Evolutionary conservation across 2,113 vertebrate species (phyloP).

Genomic region (Martes martes): DNA sequence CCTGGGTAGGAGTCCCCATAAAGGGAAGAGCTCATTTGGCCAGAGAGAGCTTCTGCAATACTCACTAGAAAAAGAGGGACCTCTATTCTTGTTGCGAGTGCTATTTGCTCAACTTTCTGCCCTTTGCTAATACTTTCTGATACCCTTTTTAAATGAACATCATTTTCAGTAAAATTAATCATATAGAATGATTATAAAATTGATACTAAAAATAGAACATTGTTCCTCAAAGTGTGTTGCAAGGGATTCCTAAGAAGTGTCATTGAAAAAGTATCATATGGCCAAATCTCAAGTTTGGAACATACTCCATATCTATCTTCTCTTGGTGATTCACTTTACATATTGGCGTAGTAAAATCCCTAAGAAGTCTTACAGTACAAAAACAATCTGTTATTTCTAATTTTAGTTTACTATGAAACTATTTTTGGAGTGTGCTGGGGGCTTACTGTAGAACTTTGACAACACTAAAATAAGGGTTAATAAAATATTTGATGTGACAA

Average conservation of each 20-base stretch:
- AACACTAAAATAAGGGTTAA: not conserved
- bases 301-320: not conserved
- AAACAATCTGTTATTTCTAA: not conserved
- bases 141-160: not conserved
- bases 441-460: not conserved
- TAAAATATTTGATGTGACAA: not conserved
- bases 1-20: not conserved
- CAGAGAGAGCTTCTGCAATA: not conserved
- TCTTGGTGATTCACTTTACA: not conserved
- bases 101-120: not conserved
- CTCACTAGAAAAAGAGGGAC: not conserved
- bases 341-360: not conserved
- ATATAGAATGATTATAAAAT: not conserved
- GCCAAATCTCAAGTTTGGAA: not conserved
- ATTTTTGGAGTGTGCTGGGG: not conserved
- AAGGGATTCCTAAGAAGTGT: not conserved
- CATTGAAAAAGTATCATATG: not conserved
- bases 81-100: not conserved
- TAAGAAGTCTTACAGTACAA: not conserved
- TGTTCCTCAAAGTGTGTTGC: not conserved
- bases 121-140: not conserved
- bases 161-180: constrained; percentile 1
- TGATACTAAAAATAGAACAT: not conserved
- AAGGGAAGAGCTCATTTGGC: not conserved
- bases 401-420: not conserved